Evolutionary conservation across 2,797 vertebrate species (phyloP), one percentile per base, ranked within the genome.

Genomic region (Mus caroli): DNA sequence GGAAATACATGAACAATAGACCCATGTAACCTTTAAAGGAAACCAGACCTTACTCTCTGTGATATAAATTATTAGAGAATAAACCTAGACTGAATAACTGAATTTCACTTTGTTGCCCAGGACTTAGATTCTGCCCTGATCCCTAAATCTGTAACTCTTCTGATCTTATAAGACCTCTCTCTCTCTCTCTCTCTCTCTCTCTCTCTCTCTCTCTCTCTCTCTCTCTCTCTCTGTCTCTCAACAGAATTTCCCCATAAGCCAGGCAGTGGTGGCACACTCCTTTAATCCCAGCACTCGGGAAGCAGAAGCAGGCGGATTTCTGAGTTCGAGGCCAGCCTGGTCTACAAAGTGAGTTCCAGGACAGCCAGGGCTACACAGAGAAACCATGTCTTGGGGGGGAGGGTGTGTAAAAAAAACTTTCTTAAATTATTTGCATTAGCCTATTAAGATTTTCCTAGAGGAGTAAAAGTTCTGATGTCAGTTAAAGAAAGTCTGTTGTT

Each of bases 381-480:
- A 50, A 50, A 50, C 50, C 50, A 10, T 50, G 50, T 50, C 50
- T 50, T 8, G 50, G 43, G 3, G 43, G 43, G 40, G 40, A 4
- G 40, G 40, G 40, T n/a, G n/a, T n/a, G 40, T 43, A 50, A 50
- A 50, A 50, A 50, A 10, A 50, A 50, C 52, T 85, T 86, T 93
- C 62, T 79, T 37, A 90, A 26, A 40, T 80, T 75, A 40, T 86
- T 93, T 95, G 71, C 84, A 14, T 88, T 83, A 89, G 43, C 7
- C 46, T 86, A 64, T 37, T 79, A 90, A 92, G 9, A 19, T 93
- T 80, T 87, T 82, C 76, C 58, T 28, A 95, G 37, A 40, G 82
- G 34, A 58, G 40, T 77, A 77, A 88, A 87, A 88, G n/a, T 94
- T 94, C 50, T 69, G 26, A 43, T 43, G 50, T 76, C 20, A 82